These are phyloP conservation scores for Physocephala rufipes DNA, from an alignment of 2,888 invertebrate genomes.

Conservation along the genomic window DNA sequence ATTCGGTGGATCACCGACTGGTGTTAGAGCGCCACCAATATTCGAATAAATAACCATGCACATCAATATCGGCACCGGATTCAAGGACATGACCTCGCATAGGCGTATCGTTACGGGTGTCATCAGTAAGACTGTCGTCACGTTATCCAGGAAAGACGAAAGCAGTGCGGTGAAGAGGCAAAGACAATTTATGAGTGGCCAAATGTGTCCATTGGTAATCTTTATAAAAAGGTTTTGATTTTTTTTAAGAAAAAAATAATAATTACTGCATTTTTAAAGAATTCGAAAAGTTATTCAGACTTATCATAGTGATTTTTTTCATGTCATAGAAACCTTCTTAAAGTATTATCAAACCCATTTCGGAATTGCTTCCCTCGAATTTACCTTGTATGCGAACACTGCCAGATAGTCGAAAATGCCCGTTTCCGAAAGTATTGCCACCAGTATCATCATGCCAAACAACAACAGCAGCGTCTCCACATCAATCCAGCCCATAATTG, in stretches of 20 bases:
- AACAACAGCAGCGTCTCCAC: conserved; percentile 75
- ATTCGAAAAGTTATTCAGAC: too few species aligned
- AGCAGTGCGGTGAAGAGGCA: conserved; percentile 76
- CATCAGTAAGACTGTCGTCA: conserved; percentile 79
- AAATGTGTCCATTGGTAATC: conserved; percentile 76
- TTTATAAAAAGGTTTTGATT: conserved; percentile 56
- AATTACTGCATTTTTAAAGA: neutral
- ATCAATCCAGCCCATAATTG: conserved; percentile 80
- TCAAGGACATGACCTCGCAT: conserved; percentile 88
- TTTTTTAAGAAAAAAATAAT: neutral
- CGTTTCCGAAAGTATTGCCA: conserved; percentile 80
- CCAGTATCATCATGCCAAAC: conserved; percentile 84
- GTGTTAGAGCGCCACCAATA: conserved; percentile 89
- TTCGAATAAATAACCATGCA: conserved; percentile 90
- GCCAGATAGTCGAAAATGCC: conserved; percentile 83
- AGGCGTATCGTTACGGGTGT: conserved; percentile 83
- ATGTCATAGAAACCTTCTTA: neutral
- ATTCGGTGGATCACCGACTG: conserved; percentile 88
- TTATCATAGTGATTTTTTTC: too few species aligned
- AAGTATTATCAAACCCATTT: neutral
- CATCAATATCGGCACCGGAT: conserved; percentile 88
- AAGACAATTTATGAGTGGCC: conserved; percentile 78
- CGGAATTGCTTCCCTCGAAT: neutral
- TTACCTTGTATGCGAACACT: conserved; percentile 75
- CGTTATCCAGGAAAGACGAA: conserved; percentile 81